Evolutionary conservation across 2,113 vertebrate species (phyloP), one percentile per base, ranked within the genome.

Genomic region (Hylia prasina): DNA sequence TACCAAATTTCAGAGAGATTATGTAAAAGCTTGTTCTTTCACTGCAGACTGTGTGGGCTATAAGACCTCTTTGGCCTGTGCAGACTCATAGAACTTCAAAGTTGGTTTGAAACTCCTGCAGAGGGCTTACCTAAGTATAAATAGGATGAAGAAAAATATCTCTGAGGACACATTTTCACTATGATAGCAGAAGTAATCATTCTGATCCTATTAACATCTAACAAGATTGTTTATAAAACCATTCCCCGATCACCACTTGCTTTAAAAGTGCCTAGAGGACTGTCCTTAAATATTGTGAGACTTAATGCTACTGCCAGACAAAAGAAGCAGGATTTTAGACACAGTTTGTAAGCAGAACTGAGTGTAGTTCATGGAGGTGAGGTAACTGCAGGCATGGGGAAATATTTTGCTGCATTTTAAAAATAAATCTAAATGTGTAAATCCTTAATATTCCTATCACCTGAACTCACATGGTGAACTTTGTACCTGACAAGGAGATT

Each of bases 141-240:
- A 44, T 30, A 79, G 31, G 57, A 56, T 44, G 65, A 42, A 91
- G 40, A 81, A 79, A 87, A 84, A 78, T 87, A 16, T 81, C 37
- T 51, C 93, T 60, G 22, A 78, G 69, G 64, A 14, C 39, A 30
- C 48, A 48, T 89, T 91, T 96, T 89, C 61, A 15, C 11, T 58
- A 31, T 78, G 77, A 58, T 40, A 73, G 56, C 44, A 71, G 30
- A 78, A 40, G 72, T 87, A 94, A 92, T 87, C 13, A 71, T 91
- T 91, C 28, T 95, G 60, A 95, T 97, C 89, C 72, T 94, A 78
- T 94, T 95, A 97, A 64, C 28, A 87, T n/a, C 21, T 94, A 94
- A 93, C 47, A 91, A 69, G 86, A 87, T 92, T 94, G 51, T 82
- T 87, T 86, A 64, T 54, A 87, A 96, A 87, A 60, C 39, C 58